Evolutionary conservation across 2,113 vertebrate genomes (phyloP), one percentile per base, ranked within the genome.

Genomic region (sheep (Ovis aries)): DNA sequence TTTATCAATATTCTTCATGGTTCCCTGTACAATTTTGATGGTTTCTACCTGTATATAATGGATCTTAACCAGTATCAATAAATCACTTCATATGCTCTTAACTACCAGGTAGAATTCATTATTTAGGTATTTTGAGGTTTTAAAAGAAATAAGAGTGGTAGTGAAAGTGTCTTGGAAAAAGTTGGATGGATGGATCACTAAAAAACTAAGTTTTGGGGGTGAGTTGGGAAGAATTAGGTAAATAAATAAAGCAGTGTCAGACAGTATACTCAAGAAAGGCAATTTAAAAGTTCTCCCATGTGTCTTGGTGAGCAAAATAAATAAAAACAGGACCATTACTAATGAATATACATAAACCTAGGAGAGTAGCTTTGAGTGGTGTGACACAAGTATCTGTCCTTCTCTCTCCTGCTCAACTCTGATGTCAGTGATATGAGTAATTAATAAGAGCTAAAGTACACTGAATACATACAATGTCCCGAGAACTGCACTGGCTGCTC

Each of bases 41-140:
- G 89, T 96, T 98, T 97, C 96, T 98, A 96, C 97, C 86, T 98
- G 98, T 97, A 97, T 83, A 95, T 98, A 90, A 91, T 57, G 91
- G 91, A 87, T 89, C 92, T 95, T 97, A 97, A 97, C 93, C 62
- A 77, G 31, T 91, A 93, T 81, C 96, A 96, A 96, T 97, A 95
- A 97, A 98, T 94, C 45, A 88, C 91, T 95, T 96, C 91, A 89
- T 94, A 71, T 95, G 40, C 25, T 90, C 89, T 95, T 85, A 43
- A 33, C 84, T 33, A 80, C 40, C 50, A 64, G 40, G 36, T n/a
- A 94, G 45, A 64, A 67, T 84, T 83, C 25, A 19, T 87, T 97
- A 67, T 80, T 52, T 21, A 80, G 52, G 36, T 77, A 90, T 91
- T 82, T 71, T 94, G 89, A 71, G 23, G 88, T 88, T 92, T 88